Evolutionary conservation across 2,797 vertebrate species (phyloP).

Genomic region (Dicrostonyx torquatus): DNA sequence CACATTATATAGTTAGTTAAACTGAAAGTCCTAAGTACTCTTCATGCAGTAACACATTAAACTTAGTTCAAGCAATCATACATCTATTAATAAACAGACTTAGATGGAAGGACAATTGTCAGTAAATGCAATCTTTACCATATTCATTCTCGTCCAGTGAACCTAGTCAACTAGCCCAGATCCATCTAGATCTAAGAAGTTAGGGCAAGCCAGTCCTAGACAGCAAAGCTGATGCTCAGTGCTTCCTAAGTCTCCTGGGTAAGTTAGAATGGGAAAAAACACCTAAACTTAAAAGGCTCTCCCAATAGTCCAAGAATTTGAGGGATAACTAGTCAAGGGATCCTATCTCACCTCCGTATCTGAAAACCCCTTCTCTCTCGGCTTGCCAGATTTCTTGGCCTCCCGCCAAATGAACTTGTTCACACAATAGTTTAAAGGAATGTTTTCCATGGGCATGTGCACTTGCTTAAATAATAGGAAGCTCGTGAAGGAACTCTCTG

Average conservation of each 20-base stretch:
- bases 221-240: neutral
- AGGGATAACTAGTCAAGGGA: slow-evolving; percentile 39
- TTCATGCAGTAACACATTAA: slow-evolving; percentile 16
- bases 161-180: neutral
- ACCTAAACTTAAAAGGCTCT: slow-evolving; percentile 59
- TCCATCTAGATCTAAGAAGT: slow-evolving; percentile 11
- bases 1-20: no score
- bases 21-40: neutral
- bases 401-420: neutral
- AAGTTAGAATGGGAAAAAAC: slow-evolving; percentile 38
- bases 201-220: neutral
- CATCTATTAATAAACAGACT: neutral
- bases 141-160: neutral
- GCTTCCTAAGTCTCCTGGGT: neutral
- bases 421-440: neutral
- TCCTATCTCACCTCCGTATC: slow-evolving; percentile 2
- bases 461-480: slow-evolving; percentile 17
- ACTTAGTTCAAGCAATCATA: neutral
- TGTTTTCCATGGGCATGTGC: neutral
- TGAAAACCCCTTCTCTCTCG: slow-evolving; percentile 38
- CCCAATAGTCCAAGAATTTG: slow-evolving; percentile 61
- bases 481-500: slow-evolving; percentile 3
- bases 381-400: neutral
- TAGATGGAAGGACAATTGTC: neutral
- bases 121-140: neutral